A percentile compares a stretch with the other conserved stretches of the same genome.
phyloP scores from a whole-genome alignment of 2,113 vertebrate genomes.

The Datnioides undecimradiatus region DNA sequence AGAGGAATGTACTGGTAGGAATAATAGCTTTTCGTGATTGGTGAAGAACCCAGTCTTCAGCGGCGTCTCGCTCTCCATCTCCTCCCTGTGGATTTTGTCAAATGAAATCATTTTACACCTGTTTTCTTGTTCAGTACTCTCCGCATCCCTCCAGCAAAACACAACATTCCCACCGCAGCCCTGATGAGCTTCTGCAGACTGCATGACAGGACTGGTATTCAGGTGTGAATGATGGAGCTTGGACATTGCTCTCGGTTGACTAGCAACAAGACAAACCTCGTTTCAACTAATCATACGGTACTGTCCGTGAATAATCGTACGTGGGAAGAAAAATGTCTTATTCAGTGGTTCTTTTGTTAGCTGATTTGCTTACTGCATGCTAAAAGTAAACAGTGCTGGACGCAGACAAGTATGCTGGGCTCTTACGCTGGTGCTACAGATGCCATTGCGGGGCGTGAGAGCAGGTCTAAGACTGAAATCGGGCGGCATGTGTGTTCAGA shows the following conservation, averaged over 20 bases:
- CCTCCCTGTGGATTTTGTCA: conserved; percentile 31
- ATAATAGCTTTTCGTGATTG: conserved; percentile 9
- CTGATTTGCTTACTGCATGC: not conserved
- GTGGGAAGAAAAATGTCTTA: not conserved
- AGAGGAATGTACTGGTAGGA: conserved; percentile 37
- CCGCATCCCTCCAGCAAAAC: not conserved
- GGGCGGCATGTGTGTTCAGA: conserved; percentile 6
- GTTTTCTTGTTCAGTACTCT: not conserved
- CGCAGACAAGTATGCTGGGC: conserved; percentile 3
- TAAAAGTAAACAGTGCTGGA: not conserved
- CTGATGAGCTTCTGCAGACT: not conserved
- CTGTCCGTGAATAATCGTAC: not conserved
- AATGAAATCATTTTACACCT: not conserved
- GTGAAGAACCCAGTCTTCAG: conserved; percentile 11
- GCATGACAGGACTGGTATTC: conserved; percentile 20
- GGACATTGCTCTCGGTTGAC: not conserved
- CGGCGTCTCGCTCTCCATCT: conserved; percentile 1
- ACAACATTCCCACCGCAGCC: not conserved
- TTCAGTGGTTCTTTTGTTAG: not conserved
- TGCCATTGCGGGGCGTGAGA: conserved; percentile 64
- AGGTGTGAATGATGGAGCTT: not conserved
- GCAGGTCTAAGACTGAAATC: conserved; percentile 4
- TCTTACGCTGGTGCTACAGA: conserved; percentile 53
- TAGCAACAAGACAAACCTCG: not conserved
- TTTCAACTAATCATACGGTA: not conserved